These are phyloP conservation scores for Gryllus longicercus DNA, from an alignment of 2,888 invertebrate species.

Conservation along the genomic window DNA sequence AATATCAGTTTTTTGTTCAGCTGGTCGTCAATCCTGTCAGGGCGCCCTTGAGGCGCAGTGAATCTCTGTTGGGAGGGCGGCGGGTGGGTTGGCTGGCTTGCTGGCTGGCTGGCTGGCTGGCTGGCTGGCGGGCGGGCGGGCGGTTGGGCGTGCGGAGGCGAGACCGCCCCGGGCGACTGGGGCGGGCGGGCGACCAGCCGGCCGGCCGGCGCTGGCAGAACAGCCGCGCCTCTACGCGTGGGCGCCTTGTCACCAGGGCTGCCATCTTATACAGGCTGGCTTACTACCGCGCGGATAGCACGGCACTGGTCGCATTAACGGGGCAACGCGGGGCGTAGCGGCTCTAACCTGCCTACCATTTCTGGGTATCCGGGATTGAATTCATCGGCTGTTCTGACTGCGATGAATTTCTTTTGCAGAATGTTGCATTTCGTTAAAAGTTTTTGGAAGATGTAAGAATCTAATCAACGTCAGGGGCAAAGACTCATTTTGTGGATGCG, in stretches of 20 bases:
- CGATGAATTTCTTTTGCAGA: too few species aligned
- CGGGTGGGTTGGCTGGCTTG: neutral
- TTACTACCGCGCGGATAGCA: too few species aligned
- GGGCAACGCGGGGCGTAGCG: too few species aligned
- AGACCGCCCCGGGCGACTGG: neutral
- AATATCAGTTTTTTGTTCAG: neutral
- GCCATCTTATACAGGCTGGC: too few species aligned
- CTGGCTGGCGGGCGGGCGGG: neutral
- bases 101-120: neutral
- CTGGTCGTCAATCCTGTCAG: neutral
- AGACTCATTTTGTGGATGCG: too few species aligned
- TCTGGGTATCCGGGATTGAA: too few species aligned
- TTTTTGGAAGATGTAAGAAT: too few species aligned
- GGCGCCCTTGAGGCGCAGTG: constrained; percentile 4
- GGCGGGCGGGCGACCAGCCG: neutral
- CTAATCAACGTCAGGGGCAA: too few species aligned
- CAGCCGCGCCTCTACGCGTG: neutral
- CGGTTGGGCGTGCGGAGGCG: neutral
- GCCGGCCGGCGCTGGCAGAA: neutral
- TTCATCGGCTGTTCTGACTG: too few species aligned
- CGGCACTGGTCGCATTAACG: too few species aligned
- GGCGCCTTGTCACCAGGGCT: neutral
- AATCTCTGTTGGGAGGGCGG: neutral
- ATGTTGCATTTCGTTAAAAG: too few species aligned
- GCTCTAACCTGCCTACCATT: too few species aligned